Evolutionary conservation across 2,888 invertebrate genomes (phyloP), one percentile per base, ranked within the genome.

Genomic region (Deroplatys truncata): DNA sequence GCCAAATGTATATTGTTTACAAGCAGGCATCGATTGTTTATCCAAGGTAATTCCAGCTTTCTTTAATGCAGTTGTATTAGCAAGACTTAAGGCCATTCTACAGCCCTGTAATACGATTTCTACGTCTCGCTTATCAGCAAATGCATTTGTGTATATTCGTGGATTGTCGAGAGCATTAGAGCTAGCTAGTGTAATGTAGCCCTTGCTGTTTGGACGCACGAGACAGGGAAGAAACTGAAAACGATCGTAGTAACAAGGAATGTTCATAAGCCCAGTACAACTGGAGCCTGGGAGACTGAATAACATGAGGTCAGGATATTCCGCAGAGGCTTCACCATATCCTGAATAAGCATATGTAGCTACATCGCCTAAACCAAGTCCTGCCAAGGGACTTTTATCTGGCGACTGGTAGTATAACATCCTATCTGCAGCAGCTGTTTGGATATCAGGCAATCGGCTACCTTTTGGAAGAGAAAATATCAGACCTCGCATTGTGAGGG

Each of bases 251-350:
- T 88, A 88, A 20, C 84, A 84, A 25, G 83, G 4, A 8, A 43
- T 13, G 3, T 31, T 20, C 3, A 15, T 35, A 2, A 16, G 35
- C n/a, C n/a, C n/a, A n/a, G n/a, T n/a, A n/a, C n/a, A n/a, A 25
- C 31, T 28, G n/a, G 98, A n/a, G n/a, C n/a, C n/a, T n/a, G n/a
- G n/a, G n/a, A n/a, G n/a, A n/a, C n/a, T n/a, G n/a, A n/a, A n/a
- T n/a, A n/a, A n/a, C n/a, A n/a, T n/a, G 85, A 98, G 95, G 91
- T 98, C 98, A 0, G 98, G 98, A 96, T 96, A 98, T 90, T 88
- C 84, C 1, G 10, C 29, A 28, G 84, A 31, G 9, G 16, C 15
- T 5, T 28, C 20, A 8, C 15, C 29, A 25, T 15, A 84, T 28
- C 28, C 84, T 8, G 84, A 28, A 8, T 28, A 56, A 1, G 49